Evolutionary conservation across 2,888 invertebrate species (phyloP).

Genomic region (Tachystola acroxantha): DNA sequence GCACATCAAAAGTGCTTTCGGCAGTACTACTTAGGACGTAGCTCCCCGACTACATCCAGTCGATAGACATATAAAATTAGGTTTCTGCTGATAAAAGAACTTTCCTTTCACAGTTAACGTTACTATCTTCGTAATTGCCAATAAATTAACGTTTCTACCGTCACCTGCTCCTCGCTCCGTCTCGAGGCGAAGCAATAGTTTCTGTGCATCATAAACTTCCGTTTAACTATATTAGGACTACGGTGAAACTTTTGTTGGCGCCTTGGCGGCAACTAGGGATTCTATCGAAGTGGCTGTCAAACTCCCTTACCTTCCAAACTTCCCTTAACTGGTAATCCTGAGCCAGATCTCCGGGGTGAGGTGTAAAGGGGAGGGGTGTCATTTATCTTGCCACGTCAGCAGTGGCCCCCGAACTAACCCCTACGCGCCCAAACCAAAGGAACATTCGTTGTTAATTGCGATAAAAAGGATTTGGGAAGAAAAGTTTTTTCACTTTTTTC

Average conservation of each 20-base stretch:
- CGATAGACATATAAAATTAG: too few relatives aligned
- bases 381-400: constrained; percentile 37
- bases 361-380: constrained; percentile 12
- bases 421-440: background rate
- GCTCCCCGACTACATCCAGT: too few relatives aligned
- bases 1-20: too few relatives aligned
- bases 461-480: constrained; percentile 6
- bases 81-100: too few relatives aligned
- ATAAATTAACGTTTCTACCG: too few relatives aligned
- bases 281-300: constrained; percentile 24
- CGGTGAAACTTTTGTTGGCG: background rate
- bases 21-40: too few relatives aligned
- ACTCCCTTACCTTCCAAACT: constrained; percentile 23
- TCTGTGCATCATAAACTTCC: too few relatives aligned
- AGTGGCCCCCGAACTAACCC: constrained; percentile 17
- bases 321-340: constrained; percentile 18
- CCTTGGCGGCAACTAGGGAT: background rate
- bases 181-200: too few relatives aligned
- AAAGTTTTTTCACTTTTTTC: background rate
- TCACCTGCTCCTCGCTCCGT: too few relatives aligned
- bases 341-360: constrained; percentile 15
- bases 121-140: too few relatives aligned
- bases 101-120: too few relatives aligned
- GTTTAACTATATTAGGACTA: background rate
- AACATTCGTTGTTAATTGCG: constrained; percentile 10